A percentile compares a stretch with the other conserved stretches of the same genome.
Evolutionary conservation across 2,113 vertebrate genomes (phyloP).

Genomic region (Hypomesus transpacificus): DNA sequence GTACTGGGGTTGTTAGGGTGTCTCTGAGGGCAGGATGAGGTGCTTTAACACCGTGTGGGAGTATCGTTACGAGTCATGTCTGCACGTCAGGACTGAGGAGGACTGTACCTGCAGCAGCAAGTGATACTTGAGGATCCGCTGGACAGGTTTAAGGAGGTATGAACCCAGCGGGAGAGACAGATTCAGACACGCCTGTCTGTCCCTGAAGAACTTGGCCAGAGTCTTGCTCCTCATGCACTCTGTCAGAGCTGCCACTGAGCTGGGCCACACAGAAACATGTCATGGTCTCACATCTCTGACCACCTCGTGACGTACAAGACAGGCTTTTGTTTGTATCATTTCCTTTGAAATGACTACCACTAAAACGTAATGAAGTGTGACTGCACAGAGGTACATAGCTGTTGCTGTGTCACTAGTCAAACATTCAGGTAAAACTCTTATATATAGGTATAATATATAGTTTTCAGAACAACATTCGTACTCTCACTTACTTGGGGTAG

Average conservation of each 20-base stretch:
- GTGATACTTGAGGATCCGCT: conserved; percentile 98
- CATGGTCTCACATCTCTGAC: too few species aligned
- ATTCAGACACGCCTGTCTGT: conserved; percentile 84
- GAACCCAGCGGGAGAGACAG: conserved; percentile 88
- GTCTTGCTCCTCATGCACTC: conserved; percentile 92
- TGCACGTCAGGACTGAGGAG: neutral
- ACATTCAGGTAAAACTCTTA: too few species aligned
- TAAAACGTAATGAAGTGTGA: too few species aligned
- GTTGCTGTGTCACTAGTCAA: too few species aligned
- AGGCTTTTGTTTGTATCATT: too few species aligned
- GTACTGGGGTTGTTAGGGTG: too few species aligned
- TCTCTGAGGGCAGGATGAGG: too few species aligned
- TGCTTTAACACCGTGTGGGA: neutral
- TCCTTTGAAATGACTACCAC: too few species aligned
- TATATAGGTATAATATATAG: neutral
- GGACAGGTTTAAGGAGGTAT: conserved; percentile 93
- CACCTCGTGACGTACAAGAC: too few species aligned
- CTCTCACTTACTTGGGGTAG: conserved; percentile 90
- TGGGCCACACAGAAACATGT: conserved; percentile 39
- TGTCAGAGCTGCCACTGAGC: conserved; percentile 86
- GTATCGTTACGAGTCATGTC: neutral
- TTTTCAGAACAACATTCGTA: neutral
- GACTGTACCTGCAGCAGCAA: conserved; percentile 86
- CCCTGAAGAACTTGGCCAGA: conserved; percentile 89
- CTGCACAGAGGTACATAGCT: too few species aligned